phyloP scores from a whole-genome alignment of 2,113 vertebrate species.

The Fregetta grallaria region DNA sequence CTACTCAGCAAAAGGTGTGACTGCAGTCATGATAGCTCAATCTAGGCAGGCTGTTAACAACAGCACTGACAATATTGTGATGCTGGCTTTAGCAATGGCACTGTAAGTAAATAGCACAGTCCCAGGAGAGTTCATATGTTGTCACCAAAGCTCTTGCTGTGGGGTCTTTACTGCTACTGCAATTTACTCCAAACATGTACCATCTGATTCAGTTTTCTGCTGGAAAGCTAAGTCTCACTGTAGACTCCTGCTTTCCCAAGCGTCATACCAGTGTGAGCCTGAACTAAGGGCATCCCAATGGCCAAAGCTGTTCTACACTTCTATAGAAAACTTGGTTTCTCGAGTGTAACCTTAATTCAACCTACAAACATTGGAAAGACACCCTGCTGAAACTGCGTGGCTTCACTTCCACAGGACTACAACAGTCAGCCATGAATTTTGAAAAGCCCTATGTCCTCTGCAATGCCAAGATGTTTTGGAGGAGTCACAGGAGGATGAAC shows the following conservation, averaged over 20 bases:
- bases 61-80: background rate
- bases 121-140: background rate
- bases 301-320: background rate
- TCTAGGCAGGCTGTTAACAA: background rate
- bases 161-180: background rate
- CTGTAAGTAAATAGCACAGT: background rate
- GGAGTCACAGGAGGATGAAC: background rate
- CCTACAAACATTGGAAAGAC: background rate
- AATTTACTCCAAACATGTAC: background rate
- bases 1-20: background rate
- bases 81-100: background rate
- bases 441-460: background rate
- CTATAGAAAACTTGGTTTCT: background rate
- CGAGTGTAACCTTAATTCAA: background rate
- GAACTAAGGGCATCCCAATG: background rate
- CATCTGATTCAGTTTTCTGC: background rate
- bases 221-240: background rate
- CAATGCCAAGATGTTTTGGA: background rate
- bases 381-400: background rate
- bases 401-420: background rate
- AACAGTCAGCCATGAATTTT: background rate
- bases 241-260: background rate
- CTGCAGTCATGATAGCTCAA: background rate
- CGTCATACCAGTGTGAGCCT: rapidly evolving
- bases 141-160: background rate